These are phyloP conservation scores for Emydura subglobosa DNA, from an alignment of 2,113 vertebrate species.

Conservation along the genomic window DNA sequence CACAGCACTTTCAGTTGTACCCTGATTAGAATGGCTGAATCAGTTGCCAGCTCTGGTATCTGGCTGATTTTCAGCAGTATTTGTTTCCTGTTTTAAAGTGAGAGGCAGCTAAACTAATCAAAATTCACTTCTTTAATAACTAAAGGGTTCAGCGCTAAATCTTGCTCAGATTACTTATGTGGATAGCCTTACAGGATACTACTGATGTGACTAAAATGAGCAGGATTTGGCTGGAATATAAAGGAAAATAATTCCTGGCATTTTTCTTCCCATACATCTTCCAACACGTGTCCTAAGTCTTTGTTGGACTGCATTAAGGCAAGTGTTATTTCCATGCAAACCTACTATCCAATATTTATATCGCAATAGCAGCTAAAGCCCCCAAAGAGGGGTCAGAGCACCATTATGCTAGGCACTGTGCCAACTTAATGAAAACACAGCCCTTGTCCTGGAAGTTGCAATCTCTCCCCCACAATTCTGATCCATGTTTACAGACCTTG, in stretches of 20 bases:
- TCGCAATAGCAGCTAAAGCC: background rate
- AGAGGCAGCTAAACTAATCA: constrained; percentile 65
- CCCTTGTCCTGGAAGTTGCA: background rate
- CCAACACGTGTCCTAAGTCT: background rate
- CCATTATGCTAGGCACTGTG: constrained; percentile 40
- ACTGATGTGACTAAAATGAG: constrained; percentile 20
- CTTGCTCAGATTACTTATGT: background rate
- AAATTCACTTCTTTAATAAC: constrained; percentile 36
- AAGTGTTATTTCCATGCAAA: background rate
- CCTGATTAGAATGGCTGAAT: constrained; percentile 52
- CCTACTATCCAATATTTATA: constrained; percentile 8
- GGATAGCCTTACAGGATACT: background rate
- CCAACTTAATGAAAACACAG: constrained; percentile 11
- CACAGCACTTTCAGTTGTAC: background rate
- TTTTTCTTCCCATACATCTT: background rate
- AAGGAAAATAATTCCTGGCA: background rate
- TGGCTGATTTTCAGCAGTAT: constrained; percentile 47
- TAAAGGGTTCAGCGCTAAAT: constrained; percentile 41
- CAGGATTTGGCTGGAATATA: background rate
- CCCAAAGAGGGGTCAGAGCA: constrained; percentile 2
- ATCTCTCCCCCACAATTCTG: background rate
- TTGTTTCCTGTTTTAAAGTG: constrained; percentile 71
- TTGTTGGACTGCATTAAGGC: background rate
- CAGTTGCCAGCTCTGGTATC: constrained; percentile 67
- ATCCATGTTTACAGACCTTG: background rate